phyloP scores from a whole-genome alignment of 2,888 invertebrate species.

The Stramonita haemastoma region DNA sequence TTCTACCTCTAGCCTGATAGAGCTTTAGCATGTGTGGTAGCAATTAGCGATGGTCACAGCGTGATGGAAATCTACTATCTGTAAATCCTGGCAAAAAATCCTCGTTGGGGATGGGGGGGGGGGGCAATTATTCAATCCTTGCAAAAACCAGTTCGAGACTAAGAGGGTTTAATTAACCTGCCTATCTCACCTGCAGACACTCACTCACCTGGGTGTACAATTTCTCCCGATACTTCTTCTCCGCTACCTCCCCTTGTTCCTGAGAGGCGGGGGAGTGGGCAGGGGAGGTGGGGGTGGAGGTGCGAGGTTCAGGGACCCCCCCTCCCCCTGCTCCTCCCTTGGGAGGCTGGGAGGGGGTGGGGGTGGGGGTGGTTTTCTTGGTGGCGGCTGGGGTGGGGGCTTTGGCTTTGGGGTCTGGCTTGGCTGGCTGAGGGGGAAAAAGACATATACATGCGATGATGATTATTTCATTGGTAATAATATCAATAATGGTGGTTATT shows the following conservation, averaged over 20 bases:
- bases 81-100: no score
- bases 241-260: slow-evolving; percentile 56
- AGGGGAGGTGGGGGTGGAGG: slow-evolving; percentile 52
- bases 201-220: slow-evolving; percentile 59
- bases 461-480: not conserved
- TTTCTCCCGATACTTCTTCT: slow-evolving; percentile 68
- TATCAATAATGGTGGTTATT: no score
- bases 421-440: slow-evolving; percentile 43
- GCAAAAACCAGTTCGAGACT: no score
- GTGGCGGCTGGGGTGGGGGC: slow-evolving; percentile 42
- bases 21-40: no score
- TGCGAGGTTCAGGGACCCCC: slow-evolving; percentile 47
- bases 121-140: no score
- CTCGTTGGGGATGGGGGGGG: no score
- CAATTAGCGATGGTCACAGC: no score
- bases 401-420: slow-evolving; percentile 52
- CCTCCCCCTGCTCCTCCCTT: slow-evolving; percentile 46
- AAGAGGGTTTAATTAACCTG: no score
- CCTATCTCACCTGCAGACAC: not conserved
- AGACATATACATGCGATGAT: not conserved
- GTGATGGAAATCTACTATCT: no score
- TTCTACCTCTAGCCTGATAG: no score
- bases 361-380: slow-evolving; percentile 44
- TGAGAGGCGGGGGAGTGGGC: slow-evolving; percentile 47
- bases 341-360: slow-evolving; percentile 42